Evolutionary conservation across 2,888 invertebrate species (phyloP).

Genomic region (Pyrocoelia pectoralis): DNA sequence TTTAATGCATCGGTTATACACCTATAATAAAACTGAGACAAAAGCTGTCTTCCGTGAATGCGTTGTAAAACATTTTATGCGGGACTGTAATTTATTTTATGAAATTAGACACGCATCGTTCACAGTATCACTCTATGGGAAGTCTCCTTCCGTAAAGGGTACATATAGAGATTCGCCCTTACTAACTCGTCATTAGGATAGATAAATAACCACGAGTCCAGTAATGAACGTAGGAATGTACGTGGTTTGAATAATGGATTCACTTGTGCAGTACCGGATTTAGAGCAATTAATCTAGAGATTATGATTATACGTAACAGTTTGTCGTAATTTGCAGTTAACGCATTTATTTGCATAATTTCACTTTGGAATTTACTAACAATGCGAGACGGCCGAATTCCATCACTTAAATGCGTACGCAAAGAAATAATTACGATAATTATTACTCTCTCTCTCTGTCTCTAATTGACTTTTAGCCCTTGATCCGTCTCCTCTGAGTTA

Average conservation of each 20-base stretch:
- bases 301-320: constrained; percentile 13
- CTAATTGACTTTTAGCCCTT: constrained; percentile 31
- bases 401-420: not conserved
- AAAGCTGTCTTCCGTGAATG: not conserved
- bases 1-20: too few relatives aligned
- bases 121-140: constrained; percentile 21
- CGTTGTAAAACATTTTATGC: not conserved
- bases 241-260: constrained; percentile 34
- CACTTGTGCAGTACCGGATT: constrained; percentile 33
- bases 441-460: constrained; percentile 12
- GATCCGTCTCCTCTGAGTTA: constrained; percentile 30
- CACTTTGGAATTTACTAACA: not conserved
- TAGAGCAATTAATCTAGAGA: constrained; percentile 26
- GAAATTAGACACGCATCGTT: constrained; percentile 30
- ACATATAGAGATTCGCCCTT: constrained; percentile 32
- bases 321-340: constrained; percentile 7
- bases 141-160: constrained; percentile 21
- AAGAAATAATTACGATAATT: constrained; percentile 14
- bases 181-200: constrained; percentile 32
- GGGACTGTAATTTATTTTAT: constrained; percentile 27
- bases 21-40: too few relatives aligned
- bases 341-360: constrained; percentile 1
- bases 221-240: constrained; percentile 34
- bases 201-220: constrained; percentile 31
- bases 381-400: not conserved